Conservation (phyloP, 2,113 vertebrate genomes). For the Sigmodon hispidus region DNA sequence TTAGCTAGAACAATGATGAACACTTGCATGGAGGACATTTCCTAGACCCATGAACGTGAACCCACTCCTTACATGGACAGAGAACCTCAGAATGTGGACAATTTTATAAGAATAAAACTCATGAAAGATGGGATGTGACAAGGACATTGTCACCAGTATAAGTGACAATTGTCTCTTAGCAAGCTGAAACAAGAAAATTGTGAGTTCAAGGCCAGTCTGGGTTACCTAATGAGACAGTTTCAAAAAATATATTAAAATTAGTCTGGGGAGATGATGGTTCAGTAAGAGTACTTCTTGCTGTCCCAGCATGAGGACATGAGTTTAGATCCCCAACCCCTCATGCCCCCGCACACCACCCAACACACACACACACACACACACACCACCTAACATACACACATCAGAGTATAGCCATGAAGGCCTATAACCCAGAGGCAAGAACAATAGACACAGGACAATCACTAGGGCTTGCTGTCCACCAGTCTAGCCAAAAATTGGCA, state of each 20-base stretch:
- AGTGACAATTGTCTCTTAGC: neutral
- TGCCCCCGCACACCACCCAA: neutral
- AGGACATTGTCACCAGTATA: slow-evolving; percentile 65
- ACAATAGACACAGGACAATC: too few species aligned
- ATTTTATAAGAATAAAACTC: slow-evolving; percentile 73
- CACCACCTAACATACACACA: neutral
- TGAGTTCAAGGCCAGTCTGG: neutral
- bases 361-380: neutral
- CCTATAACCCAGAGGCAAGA: neutral
- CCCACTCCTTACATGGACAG: slow-evolving; percentile 37
- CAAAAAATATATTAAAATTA: neutral
- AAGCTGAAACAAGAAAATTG: neutral
- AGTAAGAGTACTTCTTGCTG: neutral
- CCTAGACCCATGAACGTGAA: neutral
- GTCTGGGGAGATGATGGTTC: neutral
- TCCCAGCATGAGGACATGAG: too few species aligned
- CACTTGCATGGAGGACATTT: neutral
- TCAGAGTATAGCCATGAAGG: neutral
- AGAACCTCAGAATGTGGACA: slow-evolving; percentile 57
- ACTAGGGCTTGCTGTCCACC: neutral
- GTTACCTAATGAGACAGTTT: neutral
- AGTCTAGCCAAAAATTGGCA: neutral
- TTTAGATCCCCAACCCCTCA: too few species aligned
- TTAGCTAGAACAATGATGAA: neutral
- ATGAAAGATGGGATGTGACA: slow-evolving; percentile 52